A percentile compares a stretch with the other conserved stretches of the same genome.
Evolutionary conservation across 1,140 invertebrate species (phyloP).

Genomic region (Zophobas morio): DNA sequence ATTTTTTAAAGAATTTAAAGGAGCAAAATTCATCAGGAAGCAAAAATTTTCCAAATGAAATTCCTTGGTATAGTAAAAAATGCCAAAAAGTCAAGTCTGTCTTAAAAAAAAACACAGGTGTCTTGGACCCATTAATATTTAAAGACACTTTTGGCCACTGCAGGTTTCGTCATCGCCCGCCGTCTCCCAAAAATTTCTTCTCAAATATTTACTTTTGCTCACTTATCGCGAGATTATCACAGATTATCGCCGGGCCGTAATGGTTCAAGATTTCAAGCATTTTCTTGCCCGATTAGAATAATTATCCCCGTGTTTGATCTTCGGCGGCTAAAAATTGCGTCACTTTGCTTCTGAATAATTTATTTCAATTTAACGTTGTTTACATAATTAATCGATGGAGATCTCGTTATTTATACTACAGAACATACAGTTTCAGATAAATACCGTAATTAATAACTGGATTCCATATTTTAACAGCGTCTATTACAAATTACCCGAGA

Average conservation of each 20-base stretch:
- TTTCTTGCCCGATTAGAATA: slow-evolving; percentile 28
- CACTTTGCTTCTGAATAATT: slow-evolving; percentile 27
- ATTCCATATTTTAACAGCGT: neutral
- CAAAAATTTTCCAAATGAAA: no score
- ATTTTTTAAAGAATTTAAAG: no score
- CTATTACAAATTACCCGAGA: neutral
- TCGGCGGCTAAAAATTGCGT: slow-evolving; percentile 13
- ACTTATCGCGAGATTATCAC: no score
- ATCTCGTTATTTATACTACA: neutral
- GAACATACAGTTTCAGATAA: neutral
- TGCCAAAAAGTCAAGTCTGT: no score
- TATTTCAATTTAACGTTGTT: slow-evolving; percentile 42
- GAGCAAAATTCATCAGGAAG: no score
- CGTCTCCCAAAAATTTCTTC: no score
- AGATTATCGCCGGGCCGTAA: neutral
- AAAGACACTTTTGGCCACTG: no score
- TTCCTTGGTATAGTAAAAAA: no score
- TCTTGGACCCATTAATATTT: no score
- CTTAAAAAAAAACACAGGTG: no score
- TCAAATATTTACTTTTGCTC: no score
- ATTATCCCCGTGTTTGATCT: slow-evolving; percentile 8
- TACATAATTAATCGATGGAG: slow-evolving; percentile 18
- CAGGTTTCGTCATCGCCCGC: no score
- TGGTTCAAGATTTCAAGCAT: slow-evolving; percentile 8
- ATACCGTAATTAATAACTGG: neutral